Percentiles rank a stretch among this genome's conserved stretches.
Conservation (phyloP, 1,140 invertebrate genomes). For the Anastrepha ludens region DNA sequence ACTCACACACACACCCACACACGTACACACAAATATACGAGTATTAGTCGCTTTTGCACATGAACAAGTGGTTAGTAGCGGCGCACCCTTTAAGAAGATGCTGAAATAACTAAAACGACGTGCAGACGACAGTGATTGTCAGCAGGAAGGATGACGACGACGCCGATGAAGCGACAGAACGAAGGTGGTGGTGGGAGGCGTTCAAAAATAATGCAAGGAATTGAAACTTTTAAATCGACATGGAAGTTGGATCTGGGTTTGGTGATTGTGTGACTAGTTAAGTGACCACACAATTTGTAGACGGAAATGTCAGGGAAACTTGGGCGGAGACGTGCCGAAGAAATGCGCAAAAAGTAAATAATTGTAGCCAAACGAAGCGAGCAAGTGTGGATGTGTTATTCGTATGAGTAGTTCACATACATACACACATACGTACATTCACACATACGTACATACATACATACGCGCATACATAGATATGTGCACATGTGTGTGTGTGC, state of each 20-base stretch:
- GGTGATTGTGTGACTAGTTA: background rate
- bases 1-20: background rate
- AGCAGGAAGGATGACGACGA: constrained; percentile 27
- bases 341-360: constrained; percentile 30
- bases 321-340: background rate
- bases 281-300: constrained; percentile 52
- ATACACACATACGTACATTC: background rate
- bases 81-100: constrained; percentile 34
- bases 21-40: background rate
- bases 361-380: background rate
- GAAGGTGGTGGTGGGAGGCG: background rate
- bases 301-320: constrained; percentile 47
- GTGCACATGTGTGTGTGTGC: background rate
- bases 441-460: background rate
- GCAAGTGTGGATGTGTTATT: too few species aligned
- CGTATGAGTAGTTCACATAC: too few species aligned
- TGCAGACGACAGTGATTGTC: constrained; percentile 52
- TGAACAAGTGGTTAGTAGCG: background rate
- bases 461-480: background rate
- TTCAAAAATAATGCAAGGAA: constrained; percentile 28
- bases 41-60: background rate
- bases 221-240: constrained; percentile 41
- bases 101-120: constrained; percentile 41
- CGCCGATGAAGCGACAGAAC: background rate
- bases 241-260: background rate